Evolutionary conservation across 2,797 vertebrate genomes (phyloP).

Genomic region (Urosaurus nigricauda): DNA sequence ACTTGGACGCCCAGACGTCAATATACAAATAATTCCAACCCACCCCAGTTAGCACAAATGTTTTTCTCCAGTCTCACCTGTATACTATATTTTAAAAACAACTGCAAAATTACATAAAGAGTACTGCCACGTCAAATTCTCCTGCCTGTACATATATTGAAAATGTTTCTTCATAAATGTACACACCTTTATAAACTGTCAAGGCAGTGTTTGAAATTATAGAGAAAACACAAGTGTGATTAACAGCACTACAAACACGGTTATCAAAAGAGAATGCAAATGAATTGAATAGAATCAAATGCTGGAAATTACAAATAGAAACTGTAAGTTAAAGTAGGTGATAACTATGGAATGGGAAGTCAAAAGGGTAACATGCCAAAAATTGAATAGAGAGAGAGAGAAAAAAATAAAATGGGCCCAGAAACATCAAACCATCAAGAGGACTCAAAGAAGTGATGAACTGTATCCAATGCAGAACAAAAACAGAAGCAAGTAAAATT

Average conservation of each 20-base stretch:
- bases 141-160: too few species aligned
- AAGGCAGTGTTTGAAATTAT: background rate
- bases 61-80: too few species aligned
- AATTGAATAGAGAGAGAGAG: background rate
- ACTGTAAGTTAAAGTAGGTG: background rate
- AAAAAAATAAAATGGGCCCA: background rate
- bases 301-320: background rate
- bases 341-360: background rate
- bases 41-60: too few species aligned
- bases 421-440: background rate
- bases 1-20: too few species aligned
- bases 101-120: too few species aligned
- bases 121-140: too few species aligned
- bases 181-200: background rate
- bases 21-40: too few species aligned
- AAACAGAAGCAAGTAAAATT: background rate
- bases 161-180: too few species aligned
- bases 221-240: background rate
- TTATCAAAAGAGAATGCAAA: background rate
- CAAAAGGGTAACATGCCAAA: background rate
- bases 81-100: too few species aligned
- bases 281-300: background rate
- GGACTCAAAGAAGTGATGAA: background rate
- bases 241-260: background rate
- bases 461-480: background rate